These are phyloP conservation scores for Notolepis coatsorum DNA, from an alignment of 2,797 vertebrate species.

Conservation along the genomic window DNA sequence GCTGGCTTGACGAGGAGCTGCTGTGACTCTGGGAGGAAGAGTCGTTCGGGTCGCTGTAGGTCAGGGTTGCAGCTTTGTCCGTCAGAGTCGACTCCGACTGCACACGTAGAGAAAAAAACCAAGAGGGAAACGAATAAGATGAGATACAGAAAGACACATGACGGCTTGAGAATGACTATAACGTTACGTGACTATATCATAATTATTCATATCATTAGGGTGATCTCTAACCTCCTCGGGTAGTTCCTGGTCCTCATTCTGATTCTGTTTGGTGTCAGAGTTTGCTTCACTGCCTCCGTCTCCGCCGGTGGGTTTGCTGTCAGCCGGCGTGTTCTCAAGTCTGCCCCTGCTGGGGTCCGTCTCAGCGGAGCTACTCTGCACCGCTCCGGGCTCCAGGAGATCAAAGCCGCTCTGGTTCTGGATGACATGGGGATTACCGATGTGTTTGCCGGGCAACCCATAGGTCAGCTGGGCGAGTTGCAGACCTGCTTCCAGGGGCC, in stretches of 20 bases:
- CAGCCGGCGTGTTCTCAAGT: constrained; percentile 49
- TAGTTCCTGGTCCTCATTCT: constrained; percentile 46
- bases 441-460: constrained; percentile 41
- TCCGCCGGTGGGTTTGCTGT: constrained; percentile 43
- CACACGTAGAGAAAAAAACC: constrained; percentile 35
- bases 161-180: not conserved
- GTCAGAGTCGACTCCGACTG: constrained; percentile 33
- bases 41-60: constrained; percentile 50
- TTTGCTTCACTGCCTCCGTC: constrained; percentile 51
- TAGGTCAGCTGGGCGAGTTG: constrained; percentile 69
- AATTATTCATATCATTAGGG: not conserved
- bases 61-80: constrained; percentile 29
- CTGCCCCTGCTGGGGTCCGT: constrained; percentile 40
- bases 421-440: constrained; percentile 45
- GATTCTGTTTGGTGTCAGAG: constrained; percentile 39
- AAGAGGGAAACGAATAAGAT: not conserved
- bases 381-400: constrained; percentile 30
- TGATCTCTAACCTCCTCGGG: constrained; percentile 63
- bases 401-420: constrained; percentile 64
- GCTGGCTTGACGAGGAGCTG: constrained; percentile 67
- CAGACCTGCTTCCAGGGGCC: constrained; percentile 67
- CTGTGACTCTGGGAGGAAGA: constrained; percentile 60
- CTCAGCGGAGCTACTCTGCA: constrained; percentile 41
- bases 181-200: not conserved
- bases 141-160: not conserved